phyloP scores from a whole-genome alignment of 2,888 invertebrate species.

The Caradrina clavipalpis region DNA sequence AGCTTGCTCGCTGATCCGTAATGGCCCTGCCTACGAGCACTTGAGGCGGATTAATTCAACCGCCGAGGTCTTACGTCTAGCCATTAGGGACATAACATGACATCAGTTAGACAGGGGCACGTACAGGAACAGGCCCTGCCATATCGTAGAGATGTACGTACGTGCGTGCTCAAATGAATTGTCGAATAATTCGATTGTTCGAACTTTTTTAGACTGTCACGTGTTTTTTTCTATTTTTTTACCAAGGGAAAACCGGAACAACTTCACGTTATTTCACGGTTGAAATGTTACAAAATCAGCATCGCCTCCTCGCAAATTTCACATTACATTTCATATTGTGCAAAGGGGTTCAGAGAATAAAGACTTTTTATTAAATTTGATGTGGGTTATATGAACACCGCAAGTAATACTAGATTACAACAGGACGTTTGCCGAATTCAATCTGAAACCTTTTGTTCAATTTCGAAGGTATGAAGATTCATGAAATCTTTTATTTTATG shows the following conservation, averaged over 20 bases:
- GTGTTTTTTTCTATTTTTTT: too few relatives aligned
- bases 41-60: slow-evolving; percentile 53
- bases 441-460: slow-evolving; percentile 38
- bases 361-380: slow-evolving; percentile 46
- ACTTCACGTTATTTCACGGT: neutral
- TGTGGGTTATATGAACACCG: slow-evolving; percentile 30
- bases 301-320: slow-evolving; percentile 20
- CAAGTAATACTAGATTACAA: slow-evolving; percentile 28
- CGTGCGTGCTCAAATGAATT: neutral
- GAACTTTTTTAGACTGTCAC: neutral
- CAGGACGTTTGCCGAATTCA: slow-evolving; percentile 14
- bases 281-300: slow-evolving; percentile 8
- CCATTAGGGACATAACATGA: slow-evolving; percentile 52
- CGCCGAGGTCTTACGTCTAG: slow-evolving; percentile 34
- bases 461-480: neutral
- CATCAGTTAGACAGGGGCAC: slow-evolving; percentile 30
- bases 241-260: slow-evolving; percentile 6
- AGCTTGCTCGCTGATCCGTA: slow-evolving; percentile 36
- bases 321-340: slow-evolving; percentile 38
- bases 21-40: slow-evolving; percentile 51
- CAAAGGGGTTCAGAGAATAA: slow-evolving; percentile 19
- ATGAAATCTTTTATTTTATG: neutral
- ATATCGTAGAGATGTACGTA: slow-evolving; percentile 4
- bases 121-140: slow-evolving; percentile 9
- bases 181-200: neutral